Conservation (phyloP, 2,797 vertebrate genomes). For the Cynopterus sphinx region DNA sequence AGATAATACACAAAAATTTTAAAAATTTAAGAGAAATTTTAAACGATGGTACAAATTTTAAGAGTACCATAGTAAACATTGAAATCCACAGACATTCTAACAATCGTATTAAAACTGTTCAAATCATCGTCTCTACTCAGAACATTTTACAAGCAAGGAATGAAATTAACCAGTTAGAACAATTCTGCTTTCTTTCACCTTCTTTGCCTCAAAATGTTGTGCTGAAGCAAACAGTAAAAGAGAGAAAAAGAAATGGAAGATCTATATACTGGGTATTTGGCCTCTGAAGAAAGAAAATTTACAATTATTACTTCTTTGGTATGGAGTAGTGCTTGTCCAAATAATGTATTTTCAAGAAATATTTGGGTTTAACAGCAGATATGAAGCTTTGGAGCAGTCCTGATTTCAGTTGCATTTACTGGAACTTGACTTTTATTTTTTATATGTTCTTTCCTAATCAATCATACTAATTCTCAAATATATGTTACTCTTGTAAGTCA, state of each 20-base stretch:
- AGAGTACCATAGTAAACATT: background rate
- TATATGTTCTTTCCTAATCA: background rate
- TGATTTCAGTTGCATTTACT: slow-evolving; percentile 38
- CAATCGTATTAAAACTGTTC: background rate
- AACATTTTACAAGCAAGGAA: background rate
- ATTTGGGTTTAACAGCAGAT: slow-evolving; percentile 7
- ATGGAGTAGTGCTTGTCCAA: background rate
- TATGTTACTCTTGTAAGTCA: background rate
- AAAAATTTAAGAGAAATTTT: background rate
- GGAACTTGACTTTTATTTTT: slow-evolving; percentile 33
- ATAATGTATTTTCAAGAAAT: slow-evolving; percentile 39
- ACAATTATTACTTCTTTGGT: slow-evolving; percentile 22
- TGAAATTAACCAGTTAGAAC: background rate
- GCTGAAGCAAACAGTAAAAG: slow-evolving; percentile 12
- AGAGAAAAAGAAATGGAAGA: background rate
- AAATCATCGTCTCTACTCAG: background rate
- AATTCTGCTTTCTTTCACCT: background rate
- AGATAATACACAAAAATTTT: slow-evolving; percentile 40
- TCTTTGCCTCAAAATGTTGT: background rate
- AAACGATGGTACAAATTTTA: slow-evolving; percentile 24
- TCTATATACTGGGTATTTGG: background rate
- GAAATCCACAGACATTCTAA: background rate
- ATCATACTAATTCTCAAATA: background rate
- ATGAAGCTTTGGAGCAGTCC: background rate
- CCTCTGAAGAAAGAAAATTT: slow-evolving; percentile 25